Percentiles rank a stretch among this genome's conserved stretches.
These are phyloP conservation scores for Cossypha polioptera DNA, from an alignment of 2,797 vertebrate genomes.

Conservation along the genomic window DNA sequence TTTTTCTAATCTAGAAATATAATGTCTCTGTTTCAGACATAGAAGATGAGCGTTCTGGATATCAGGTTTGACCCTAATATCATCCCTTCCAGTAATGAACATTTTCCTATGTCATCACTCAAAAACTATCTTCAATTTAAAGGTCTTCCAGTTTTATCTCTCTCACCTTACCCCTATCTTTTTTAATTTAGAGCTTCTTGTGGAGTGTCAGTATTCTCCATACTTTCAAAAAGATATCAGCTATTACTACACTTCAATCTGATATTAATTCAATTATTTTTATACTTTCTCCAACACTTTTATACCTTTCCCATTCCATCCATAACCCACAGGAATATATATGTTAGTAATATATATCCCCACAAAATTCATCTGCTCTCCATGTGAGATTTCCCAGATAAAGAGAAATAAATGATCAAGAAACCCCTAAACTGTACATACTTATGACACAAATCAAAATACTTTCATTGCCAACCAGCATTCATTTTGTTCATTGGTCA, in stretches of 20 bases:
- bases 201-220: not conserved
- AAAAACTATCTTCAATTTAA: not conserved
- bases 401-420: not conserved
- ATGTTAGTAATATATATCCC: not conserved
- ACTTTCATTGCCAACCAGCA: not conserved
- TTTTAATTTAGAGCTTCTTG: not conserved
- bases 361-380: not conserved
- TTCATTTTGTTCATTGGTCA: not conserved
- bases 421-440: not conserved
- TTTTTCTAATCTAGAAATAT: not conserved
- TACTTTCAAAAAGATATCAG: not conserved
- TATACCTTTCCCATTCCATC: not conserved
- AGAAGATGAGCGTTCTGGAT: not conserved
- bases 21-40: not conserved
- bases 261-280: not conserved
- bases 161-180: not conserved
- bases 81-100: not conserved
- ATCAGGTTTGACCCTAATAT: not conserved
- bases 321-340: not conserved
- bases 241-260: not conserved
- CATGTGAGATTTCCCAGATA: not conserved
- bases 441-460: not conserved
- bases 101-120: not conserved
- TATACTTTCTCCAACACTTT: not conserved
- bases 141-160: not conserved